Evolutionary conservation across 2,113 vertebrate species (phyloP).

Genomic region (Panthera tigris): DNA sequence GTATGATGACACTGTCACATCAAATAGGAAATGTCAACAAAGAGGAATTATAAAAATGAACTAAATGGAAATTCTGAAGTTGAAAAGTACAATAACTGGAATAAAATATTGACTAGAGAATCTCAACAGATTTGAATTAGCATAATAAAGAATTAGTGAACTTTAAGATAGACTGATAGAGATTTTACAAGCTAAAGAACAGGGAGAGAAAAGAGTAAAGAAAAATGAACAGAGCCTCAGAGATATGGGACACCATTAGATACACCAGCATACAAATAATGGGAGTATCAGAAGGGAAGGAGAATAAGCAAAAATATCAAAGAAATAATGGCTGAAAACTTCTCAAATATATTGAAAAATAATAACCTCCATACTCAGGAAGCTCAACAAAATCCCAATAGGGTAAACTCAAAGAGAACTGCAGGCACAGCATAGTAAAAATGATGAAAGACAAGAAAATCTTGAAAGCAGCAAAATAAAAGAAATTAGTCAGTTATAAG

Average conservation of each 20-base stretch:
- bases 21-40: not conserved
- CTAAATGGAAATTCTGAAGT: not conserved
- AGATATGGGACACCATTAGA: not conserved
- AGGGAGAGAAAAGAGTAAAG: not conserved
- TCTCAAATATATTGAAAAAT: not conserved
- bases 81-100: not conserved
- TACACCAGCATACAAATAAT: not conserved
- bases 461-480: constrained; percentile 7
- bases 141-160: not conserved
- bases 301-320: not conserved
- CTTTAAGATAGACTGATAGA: not conserved
- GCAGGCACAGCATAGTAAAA: not conserved
- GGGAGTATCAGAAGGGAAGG: not conserved
- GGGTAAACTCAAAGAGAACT: not conserved
- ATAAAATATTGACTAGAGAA: not conserved
- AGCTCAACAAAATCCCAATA: not conserved
- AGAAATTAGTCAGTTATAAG: not conserved
- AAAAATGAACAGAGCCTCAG: not conserved
- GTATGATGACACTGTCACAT: not conserved
- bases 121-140: not conserved
- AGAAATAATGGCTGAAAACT: not conserved
- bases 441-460: not conserved
- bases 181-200: not conserved
- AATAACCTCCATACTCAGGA: not conserved
- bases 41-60: not conserved